Evolutionary conservation across 2,113 vertebrate species (phyloP).

Genomic region (Arizona elegans): DNA sequence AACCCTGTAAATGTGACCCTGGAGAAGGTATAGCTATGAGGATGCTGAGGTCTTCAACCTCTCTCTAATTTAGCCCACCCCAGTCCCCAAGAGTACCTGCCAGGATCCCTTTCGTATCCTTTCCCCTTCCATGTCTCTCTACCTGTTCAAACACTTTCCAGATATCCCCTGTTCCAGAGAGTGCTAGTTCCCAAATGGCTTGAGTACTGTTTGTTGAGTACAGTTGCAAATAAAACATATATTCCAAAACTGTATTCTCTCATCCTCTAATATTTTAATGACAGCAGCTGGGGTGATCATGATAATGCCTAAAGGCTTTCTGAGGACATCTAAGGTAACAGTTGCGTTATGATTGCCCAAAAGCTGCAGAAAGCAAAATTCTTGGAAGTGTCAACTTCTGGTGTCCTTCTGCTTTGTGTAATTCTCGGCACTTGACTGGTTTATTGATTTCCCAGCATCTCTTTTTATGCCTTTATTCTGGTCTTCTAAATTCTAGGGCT

Average conservation of each 20-base stretch:
- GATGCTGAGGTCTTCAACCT: background rate
- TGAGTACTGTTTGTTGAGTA: background rate
- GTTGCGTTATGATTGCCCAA: background rate
- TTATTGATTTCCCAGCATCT: background rate
- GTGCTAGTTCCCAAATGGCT: background rate
- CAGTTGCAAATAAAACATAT: background rate
- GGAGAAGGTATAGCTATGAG: background rate
- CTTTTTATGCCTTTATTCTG: background rate
- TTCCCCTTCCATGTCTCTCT: background rate
- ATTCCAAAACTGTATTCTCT: background rate
- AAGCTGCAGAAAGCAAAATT: background rate
- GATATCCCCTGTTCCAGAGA: background rate
- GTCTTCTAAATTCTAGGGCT: background rate
- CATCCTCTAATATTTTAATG: background rate
- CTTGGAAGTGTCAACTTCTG: background rate
- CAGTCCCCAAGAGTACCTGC: background rate
- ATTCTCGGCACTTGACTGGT: background rate
- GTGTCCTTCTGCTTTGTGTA: background rate
- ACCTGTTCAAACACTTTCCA: background rate
- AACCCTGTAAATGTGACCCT: background rate
- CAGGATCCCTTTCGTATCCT: background rate
- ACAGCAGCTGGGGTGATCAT: too few species aligned
- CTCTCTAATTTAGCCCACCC: background rate
- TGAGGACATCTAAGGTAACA: background rate
- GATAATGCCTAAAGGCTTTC: background rate